phyloP scores from a whole-genome alignment of 2,888 invertebrate species.

The Pyrrhia umbra region DNA sequence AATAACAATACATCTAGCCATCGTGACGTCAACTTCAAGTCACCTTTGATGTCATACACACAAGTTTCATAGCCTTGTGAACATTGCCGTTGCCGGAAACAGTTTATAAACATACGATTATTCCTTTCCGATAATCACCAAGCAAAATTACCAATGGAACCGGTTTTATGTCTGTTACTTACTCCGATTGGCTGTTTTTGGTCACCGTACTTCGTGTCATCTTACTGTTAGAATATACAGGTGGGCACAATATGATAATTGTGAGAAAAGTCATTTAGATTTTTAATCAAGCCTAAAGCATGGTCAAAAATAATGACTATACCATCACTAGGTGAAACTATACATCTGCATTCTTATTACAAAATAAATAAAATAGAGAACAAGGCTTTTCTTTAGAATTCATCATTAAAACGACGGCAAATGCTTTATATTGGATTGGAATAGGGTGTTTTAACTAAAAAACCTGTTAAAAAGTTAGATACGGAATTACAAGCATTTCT shows the following conservation, averaged over 20 bases:
- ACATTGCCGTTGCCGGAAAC: slow-evolving; percentile 24
- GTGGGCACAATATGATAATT: not conserved
- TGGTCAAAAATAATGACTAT: too few species aligned
- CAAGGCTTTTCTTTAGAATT: slow-evolving; percentile 24
- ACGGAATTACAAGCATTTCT: not conserved
- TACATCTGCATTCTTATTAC: too few species aligned
- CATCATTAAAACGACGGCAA: slow-evolving; percentile 15
- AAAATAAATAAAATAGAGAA: not conserved
- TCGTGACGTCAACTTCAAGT: not conserved
- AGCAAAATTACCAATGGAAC: slow-evolving; percentile 7
- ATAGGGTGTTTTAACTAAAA: too few species aligned
- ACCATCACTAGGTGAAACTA: too few species aligned
- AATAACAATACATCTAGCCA: not conserved
- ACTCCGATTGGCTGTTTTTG: not conserved
- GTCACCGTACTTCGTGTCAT: not conserved
- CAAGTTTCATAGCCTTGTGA: not conserved
- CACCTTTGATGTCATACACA: not conserved
- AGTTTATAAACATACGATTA: slow-evolving; percentile 28
- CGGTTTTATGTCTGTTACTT: not conserved
- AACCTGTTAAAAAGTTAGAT: not conserved
- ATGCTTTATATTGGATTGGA: slow-evolving; percentile 10
- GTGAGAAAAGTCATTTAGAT: not conserved
- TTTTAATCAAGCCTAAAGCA: not conserved
- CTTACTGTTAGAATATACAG: not conserved
- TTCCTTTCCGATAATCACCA: slow-evolving; percentile 9